Base-by-base conservation (phyloP, 2,888 invertebrate genomes). In the Pandemis cinnamomeana region DNA sequence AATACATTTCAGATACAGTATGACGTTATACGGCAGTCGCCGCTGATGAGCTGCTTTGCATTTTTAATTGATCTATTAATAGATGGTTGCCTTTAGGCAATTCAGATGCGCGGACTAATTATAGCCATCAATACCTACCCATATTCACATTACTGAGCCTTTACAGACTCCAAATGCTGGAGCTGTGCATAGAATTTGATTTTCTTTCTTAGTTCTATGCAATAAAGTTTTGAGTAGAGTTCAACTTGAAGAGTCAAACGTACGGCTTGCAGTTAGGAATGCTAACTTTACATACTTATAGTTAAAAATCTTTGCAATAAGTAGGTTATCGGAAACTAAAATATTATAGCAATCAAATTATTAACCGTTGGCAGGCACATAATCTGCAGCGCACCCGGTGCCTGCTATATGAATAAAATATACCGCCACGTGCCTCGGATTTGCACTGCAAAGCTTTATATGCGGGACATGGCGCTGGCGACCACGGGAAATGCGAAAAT, bases 321-420 rank as follows among this genome's bases (percentile, higher is more conserved):
- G 7, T 62, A 41, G 51, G 67, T 72, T 72, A 72, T 44, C 48
- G 20, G 10, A 61, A 74, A 64, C 63, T 69, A 61, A 66, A 20
- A 67, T 71, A 71, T 71, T 36, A 75, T 69, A 71, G 72, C 76
- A 80, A 81, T 80, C 71, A 83, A 79, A 78, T 79, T 77, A 80
- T 79, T 80, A 81, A 80, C 82, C 77, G 66, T 67, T 67, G 74
- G 60, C 74, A 67, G 78, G 79, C 83, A 82, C 80, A 81, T 86
- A 85, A 84, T 82, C 81, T 86, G 83, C 85, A 84, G 78, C 80
- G 78, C 80, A 81, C 79, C 78, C 78, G 78, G 72, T 80, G 78
- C 63, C 55, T 27, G 64, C 61, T 79, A 79, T 82, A 89, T 91
- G 90, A 91, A 91, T 91, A 90, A 89, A 84, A 89, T 87, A 91